Conservation (phyloP, 2,888 invertebrate genomes). For the Pimpla rufipes region DNA sequence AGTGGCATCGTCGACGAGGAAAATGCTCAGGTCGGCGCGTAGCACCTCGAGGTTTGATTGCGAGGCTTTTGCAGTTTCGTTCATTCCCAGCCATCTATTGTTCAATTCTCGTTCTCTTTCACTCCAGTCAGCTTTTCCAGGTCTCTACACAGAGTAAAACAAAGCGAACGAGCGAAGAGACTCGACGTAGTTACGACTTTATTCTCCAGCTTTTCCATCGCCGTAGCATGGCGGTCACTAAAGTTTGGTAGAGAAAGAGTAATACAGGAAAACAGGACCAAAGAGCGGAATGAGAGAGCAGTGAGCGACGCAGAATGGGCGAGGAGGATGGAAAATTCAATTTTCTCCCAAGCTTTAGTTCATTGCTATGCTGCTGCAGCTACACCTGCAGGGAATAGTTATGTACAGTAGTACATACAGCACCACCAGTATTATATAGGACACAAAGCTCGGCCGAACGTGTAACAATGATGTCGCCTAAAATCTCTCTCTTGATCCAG, state of each 20-base stretch:
- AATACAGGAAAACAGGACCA: constrained; percentile 31
- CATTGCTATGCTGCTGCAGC: constrained; percentile 31
- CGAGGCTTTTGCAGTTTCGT: constrained; percentile 38
- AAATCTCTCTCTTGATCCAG: constrained; percentile 37
- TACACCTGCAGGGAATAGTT: constrained; percentile 38
- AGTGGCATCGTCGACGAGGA: constrained; percentile 7
- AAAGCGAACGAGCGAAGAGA: constrained; percentile 22
- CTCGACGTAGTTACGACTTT: constrained; percentile 28
- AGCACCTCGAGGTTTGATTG: constrained; percentile 36
- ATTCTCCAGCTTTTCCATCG: constrained; percentile 21
- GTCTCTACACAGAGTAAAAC: constrained; percentile 22
- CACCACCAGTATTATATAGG: constrained; percentile 26
- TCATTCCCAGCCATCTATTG: constrained; percentile 33
- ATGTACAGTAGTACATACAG: constrained; percentile 7
- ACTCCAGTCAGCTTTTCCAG: constrained; percentile 29
- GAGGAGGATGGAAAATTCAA: constrained; percentile 33
- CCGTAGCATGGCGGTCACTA: constrained; percentile 33
- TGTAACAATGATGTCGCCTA: constrained; percentile 38
- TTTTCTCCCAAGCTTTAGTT: constrained; percentile 25
- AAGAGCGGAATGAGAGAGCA: constrained; percentile 16
- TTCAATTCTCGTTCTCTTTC: constrained; percentile 32
- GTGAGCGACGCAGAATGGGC: neutral
- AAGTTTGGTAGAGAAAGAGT: constrained; percentile 23
- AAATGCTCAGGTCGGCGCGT: constrained; percentile 22
- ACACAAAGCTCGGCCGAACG: constrained; percentile 21